Conservation (phyloP, 1,140 invertebrate genomes). For the Halesus radiatus region DNA sequence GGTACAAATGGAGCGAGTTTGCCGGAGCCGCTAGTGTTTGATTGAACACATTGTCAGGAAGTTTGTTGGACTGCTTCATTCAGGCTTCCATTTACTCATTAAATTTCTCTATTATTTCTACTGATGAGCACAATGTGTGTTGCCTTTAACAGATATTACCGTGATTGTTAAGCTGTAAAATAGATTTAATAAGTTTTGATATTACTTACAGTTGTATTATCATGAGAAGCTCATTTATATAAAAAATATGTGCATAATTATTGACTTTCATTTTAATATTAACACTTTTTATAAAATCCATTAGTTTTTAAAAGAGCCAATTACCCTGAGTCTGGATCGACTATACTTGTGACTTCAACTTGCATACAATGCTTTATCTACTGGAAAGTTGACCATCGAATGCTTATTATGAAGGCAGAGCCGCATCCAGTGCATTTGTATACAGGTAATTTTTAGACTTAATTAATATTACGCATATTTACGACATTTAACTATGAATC, state of each 20-base stretch:
- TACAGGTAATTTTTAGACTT: too few relatives aligned
- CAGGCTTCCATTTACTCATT: constrained; percentile 46
- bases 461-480: too few relatives aligned
- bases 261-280: constrained; percentile 2
- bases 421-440: too few relatives aligned
- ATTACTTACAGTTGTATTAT: constrained; percentile 47
- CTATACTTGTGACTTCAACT: too few relatives aligned
- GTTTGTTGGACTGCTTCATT: constrained; percentile 37
- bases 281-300: too few relatives aligned
- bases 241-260: constrained; percentile 42
- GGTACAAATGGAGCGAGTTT: too few relatives aligned
- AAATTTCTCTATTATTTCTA: constrained; percentile 18
- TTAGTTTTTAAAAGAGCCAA: too few relatives aligned
- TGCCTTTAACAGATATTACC: constrained; percentile 51
- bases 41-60: constrained; percentile 4
- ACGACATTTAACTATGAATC: too few relatives aligned
- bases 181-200: constrained; percentile 48
- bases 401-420: too few relatives aligned
- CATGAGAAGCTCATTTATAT: constrained; percentile 51
- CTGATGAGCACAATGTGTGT: constrained; percentile 49
- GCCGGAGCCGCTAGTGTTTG: not conserved
- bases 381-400: too few relatives aligned
- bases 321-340: too few relatives aligned
- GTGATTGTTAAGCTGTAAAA: constrained; percentile 51
- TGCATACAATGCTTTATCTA: too few relatives aligned